Evolutionary conservation across 2,113 vertebrate species (phyloP).

Genomic region (Phalacrocorax pelagicus): DNA sequence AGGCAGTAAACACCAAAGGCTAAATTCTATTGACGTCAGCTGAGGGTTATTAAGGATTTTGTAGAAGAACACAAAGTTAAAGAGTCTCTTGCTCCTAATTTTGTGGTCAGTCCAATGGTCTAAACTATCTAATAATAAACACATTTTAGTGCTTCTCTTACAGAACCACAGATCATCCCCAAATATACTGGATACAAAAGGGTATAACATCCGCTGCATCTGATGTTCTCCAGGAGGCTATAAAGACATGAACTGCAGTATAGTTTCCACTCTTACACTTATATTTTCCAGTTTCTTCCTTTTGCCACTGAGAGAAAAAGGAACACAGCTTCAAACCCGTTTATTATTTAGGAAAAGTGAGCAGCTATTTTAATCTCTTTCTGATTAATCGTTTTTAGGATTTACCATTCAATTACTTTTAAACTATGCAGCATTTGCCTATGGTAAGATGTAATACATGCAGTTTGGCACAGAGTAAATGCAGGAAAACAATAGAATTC

Average conservation of each 20-base stretch:
- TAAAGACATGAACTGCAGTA: background rate
- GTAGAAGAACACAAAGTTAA: background rate
- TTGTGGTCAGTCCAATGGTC: background rate
- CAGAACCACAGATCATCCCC: background rate
- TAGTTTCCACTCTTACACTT: background rate
- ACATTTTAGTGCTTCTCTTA: background rate
- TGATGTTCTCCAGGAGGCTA: background rate
- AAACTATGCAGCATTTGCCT: background rate
- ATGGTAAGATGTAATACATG: background rate
- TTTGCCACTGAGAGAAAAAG: background rate
- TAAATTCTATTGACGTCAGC: conserved; percentile 14
- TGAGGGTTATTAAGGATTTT: conserved; percentile 14
- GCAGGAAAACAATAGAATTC: background rate
- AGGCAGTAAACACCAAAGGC: background rate
- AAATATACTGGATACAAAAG: background rate
- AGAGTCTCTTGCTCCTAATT: conserved; percentile 2
- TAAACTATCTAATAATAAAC: background rate
- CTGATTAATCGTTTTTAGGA: background rate
- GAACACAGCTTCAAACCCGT: background rate
- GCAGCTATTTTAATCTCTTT: background rate
- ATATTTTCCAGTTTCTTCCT: background rate
- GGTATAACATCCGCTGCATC: background rate
- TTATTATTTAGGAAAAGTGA: background rate
- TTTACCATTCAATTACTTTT: background rate
- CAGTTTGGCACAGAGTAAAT: background rate